A percentile compares a stretch with the other conserved stretches of the same genome.
These are phyloP conservation scores for Cavia aperea DNA, from an alignment of 2,113 vertebrate species.

Conservation along the genomic window DNA sequence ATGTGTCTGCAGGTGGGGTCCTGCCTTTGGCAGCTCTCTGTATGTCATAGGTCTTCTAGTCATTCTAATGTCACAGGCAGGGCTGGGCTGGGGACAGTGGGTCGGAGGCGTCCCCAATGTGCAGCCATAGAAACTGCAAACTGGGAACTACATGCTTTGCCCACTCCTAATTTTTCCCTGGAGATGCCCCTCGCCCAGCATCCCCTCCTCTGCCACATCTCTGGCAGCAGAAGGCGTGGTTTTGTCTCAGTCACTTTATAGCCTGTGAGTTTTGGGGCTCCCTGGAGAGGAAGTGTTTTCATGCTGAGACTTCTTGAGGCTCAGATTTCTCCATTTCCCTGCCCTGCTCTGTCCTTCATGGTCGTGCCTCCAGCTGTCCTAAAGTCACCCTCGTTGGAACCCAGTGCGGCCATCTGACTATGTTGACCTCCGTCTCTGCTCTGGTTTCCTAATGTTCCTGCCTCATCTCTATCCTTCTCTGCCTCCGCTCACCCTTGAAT, in stretches of 20 bases:
- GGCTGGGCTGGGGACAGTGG: background rate
- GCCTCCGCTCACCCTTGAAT: background rate
- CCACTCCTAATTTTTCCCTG: background rate
- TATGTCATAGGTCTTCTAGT: background rate
- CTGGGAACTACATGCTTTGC: background rate
- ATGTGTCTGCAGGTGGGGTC: background rate
- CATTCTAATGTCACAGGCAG: background rate
- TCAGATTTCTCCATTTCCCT: background rate
- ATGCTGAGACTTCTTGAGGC: background rate
- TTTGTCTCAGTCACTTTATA: background rate
- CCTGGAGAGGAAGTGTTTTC: background rate
- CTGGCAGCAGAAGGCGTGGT: background rate
- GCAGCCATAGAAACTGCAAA: background rate
- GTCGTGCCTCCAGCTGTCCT: rapidly evolving
- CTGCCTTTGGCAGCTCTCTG: background rate
- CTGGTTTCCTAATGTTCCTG: rapidly evolving
- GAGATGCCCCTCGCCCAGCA: background rate
- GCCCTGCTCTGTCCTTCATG: background rate
- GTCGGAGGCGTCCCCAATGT: background rate
- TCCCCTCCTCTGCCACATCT: background rate
- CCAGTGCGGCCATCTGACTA: background rate
- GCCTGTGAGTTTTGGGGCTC: background rate
- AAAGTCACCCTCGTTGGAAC: background rate
- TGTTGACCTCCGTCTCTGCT: background rate
- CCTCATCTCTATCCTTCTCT: background rate